Percentiles rank a stretch among this genome's conserved stretches.
Evolutionary conservation across 2,888 invertebrate genomes (phyloP).

Genomic region (Ganaspis brasiliensis): DNA sequence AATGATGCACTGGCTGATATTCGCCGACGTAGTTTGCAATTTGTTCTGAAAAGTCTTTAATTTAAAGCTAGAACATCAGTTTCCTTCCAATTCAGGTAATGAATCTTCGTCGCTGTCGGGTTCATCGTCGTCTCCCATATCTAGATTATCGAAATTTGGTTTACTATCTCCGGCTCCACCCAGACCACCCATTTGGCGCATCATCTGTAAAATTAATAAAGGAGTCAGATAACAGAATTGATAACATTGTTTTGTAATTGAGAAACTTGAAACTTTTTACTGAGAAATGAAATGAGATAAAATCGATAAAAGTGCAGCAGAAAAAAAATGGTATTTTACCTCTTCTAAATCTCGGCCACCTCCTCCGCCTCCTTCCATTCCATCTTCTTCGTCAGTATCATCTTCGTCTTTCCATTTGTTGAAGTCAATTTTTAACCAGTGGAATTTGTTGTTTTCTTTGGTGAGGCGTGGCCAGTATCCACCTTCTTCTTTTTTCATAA

Average conservation of each 20-base stretch:
- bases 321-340: slow-evolving; percentile 67
- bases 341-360: slow-evolving; percentile 83
- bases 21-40: slow-evolving; percentile 42
- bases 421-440: slow-evolving; percentile 98
- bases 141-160: slow-evolving; percentile 89
- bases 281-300: slow-evolving; percentile 10
- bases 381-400: slow-evolving; percentile 91
- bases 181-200: slow-evolving; percentile 87
- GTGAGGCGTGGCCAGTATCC: slow-evolving; percentile 95
- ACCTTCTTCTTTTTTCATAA: slow-evolving; percentile 86
- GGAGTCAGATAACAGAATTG: neutral
- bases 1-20: slow-evolving; percentile 61
- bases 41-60: slow-evolving; percentile 17
- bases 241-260: too few relatives aligned
- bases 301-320: slow-evolving; percentile 4
- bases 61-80: neutral
- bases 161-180: slow-evolving; percentile 83
- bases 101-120: slow-evolving; percentile 86
- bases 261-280: too few relatives aligned
- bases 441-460: slow-evolving; percentile 93
- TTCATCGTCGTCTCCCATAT: slow-evolving; percentile 84
- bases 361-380: slow-evolving; percentile 54
- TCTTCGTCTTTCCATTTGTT: slow-evolving; percentile 99
- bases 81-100: slow-evolving; percentile 86
- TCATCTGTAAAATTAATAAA: slow-evolving; percentile 82